These are phyloP conservation scores for Botia almorhae DNA, from an alignment of 2,797 vertebrate genomes.

Conservation along the genomic window DNA sequence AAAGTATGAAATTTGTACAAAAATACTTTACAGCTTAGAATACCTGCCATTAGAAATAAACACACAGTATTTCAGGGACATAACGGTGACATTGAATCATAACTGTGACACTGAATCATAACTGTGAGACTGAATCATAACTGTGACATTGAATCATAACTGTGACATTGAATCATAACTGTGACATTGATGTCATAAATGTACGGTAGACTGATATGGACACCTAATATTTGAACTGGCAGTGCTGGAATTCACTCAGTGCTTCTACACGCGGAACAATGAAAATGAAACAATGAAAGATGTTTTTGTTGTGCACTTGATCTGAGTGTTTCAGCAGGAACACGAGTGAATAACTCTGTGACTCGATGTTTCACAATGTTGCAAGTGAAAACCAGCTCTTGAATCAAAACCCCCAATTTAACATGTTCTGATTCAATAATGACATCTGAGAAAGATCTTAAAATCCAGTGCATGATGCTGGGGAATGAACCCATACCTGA, in stretches of 20 bases:
- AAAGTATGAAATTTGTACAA: slow-evolving; percentile 98
- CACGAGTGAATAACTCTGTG: slow-evolving; percentile 9
- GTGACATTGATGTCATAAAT: slow-evolving; percentile 76
- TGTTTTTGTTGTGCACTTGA: slow-evolving; percentile 18
- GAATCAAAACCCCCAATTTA: not conserved
- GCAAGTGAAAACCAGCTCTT: too few species aligned
- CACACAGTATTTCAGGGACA: slow-evolving; percentile 94
- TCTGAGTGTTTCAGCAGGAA: slow-evolving; percentile 10
- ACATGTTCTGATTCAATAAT: not conserved
- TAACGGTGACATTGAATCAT: slow-evolving; percentile 76
- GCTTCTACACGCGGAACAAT: slow-evolving; percentile 48
- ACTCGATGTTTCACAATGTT: too few species aligned
- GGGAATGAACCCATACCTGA: slow-evolving; percentile 60
- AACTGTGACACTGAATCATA: slow-evolving; percentile 74
- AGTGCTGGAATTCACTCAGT: slow-evolving; percentile 82
- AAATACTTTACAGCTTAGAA: slow-evolving; percentile 99
- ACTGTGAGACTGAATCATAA: slow-evolving; percentile 75
- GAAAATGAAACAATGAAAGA: slow-evolving; percentile 6
- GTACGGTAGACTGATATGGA: slow-evolving; percentile 78
- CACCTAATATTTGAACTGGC: slow-evolving; percentile 85
- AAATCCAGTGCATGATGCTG: slow-evolving; percentile 51
- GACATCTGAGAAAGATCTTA: slow-evolving; percentile 12
- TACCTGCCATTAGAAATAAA: slow-evolving; percentile 99
- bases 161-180: slow-evolving; percentile 75
- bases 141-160: slow-evolving; percentile 75